These are phyloP conservation scores for Setipinna tenuifilis DNA, from an alignment of 2,797 vertebrate species.

Conservation along the genomic window DNA sequence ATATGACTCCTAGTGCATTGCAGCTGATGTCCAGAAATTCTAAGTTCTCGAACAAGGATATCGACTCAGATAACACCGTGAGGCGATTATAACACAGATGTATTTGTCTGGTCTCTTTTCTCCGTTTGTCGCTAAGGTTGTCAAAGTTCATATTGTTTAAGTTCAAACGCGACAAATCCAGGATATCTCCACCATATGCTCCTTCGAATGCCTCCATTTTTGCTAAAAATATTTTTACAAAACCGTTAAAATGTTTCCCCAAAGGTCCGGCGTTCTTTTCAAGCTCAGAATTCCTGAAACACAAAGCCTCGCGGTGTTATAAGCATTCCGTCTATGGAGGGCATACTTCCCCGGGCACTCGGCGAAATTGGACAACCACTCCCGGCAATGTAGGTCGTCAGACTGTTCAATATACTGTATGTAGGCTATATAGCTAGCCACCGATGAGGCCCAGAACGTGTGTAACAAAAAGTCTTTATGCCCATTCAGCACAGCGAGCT, in stretches of 20 bases:
- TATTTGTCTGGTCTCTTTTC: slow-evolving; percentile 75
- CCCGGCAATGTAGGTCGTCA: slow-evolving; percentile 48
- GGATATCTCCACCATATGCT: slow-evolving; percentile 62
- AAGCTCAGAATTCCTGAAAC: slow-evolving; percentile 40
- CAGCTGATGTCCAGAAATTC: slow-evolving; percentile 91
- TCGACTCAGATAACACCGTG: slow-evolving; percentile 72
- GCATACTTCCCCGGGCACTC: background rate
- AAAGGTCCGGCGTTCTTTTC: background rate
- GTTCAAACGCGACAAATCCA: slow-evolving; percentile 79
- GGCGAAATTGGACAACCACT: slow-evolving; percentile 34
- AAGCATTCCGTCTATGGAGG: slow-evolving; percentile 20
- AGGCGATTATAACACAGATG: slow-evolving; percentile 83
- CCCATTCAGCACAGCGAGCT: background rate
- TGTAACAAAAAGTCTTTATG: slow-evolving; percentile 21
- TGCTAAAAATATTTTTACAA: background rate
- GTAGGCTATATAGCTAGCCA: background rate
- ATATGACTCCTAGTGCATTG: slow-evolving; percentile 81
- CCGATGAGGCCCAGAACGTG: slow-evolving; percentile 23
- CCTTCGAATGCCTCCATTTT: slow-evolving; percentile 73
- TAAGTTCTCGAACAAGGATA: slow-evolving; percentile 82
- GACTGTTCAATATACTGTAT: background rate
- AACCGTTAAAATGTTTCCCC: background rate
- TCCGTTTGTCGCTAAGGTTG: slow-evolving; percentile 73
- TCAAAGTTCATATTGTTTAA: slow-evolving; percentile 69
- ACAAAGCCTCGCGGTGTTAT: slow-evolving; percentile 27